These are phyloP conservation scores for Peromyscus eremicus DNA, from an alignment of 2,797 vertebrate species.

Conservation along the genomic window DNA sequence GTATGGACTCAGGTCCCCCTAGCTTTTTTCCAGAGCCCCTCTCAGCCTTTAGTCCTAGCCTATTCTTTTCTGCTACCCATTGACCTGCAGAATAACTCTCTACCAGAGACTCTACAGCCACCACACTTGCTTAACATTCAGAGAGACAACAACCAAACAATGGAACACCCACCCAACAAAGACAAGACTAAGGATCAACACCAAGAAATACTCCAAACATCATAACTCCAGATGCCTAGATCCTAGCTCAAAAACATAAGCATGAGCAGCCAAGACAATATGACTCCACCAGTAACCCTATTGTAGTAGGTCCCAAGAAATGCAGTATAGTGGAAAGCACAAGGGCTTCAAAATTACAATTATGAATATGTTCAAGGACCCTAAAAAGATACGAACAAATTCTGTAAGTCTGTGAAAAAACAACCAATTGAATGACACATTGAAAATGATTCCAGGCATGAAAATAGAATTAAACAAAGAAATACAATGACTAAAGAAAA, in stretches of 20 bases:
- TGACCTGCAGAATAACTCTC: neutral
- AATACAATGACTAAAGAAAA: neutral
- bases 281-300: neutral
- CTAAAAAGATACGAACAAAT: neutral
- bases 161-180: neutral
- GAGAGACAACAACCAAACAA: neutral
- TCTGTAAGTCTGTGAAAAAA: neutral
- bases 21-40: neutral
- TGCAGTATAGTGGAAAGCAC: neutral
- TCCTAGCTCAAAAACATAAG: neutral
- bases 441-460: neutral
- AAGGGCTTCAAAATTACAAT: neutral
- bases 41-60: neutral
- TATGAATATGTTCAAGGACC: neutral
- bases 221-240: neutral
- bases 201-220: neutral
- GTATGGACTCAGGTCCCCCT: neutral
- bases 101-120: neutral
- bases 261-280: neutral
- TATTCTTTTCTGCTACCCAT: neutral
- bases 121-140: neutral
- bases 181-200: neutral
- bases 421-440: neutral
- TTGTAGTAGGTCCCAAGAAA: neutral
- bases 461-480: neutral